These are phyloP conservation scores for Hyla sarda DNA, from an alignment of 2,113 vertebrate species.

Conservation along the genomic window DNA sequence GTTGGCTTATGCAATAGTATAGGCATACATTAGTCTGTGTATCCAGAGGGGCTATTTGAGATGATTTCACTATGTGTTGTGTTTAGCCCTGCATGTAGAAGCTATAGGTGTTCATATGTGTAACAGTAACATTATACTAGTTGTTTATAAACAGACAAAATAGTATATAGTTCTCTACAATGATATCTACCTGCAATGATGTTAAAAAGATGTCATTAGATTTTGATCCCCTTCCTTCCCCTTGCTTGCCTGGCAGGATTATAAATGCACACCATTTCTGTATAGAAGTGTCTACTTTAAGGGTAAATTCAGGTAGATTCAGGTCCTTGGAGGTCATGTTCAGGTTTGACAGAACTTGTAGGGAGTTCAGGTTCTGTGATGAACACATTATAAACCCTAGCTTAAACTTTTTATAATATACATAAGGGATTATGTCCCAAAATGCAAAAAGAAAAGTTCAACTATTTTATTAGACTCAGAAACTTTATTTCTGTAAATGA, in stretches of 20 bases:
- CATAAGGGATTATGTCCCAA: conserved; percentile 4
- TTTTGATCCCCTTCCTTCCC: not conserved
- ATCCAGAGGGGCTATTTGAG: too few relatives aligned
- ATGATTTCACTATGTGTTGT: too few relatives aligned
- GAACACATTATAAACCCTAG: not conserved
- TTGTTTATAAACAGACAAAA: too few relatives aligned
- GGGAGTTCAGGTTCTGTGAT: not conserved
- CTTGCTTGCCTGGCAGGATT: too few relatives aligned
- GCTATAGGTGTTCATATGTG: too few relatives aligned
- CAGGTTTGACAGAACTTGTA: not conserved
- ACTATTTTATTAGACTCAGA: not conserved
- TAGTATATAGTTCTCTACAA: too few relatives aligned
- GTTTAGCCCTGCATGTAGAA: too few relatives aligned
- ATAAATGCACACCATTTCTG: not conserved
- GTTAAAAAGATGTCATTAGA: not conserved
- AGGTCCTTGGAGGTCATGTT: not conserved
- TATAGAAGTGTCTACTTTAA: not conserved
- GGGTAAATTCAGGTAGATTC: not conserved
- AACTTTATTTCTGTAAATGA: not conserved
- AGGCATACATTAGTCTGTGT: too few relatives aligned
- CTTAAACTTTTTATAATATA: not conserved
- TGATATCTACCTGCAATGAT: not conserved
- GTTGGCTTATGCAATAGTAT: too few relatives aligned
- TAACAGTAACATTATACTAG: too few relatives aligned
- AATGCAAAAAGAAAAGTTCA: not conserved